Evolutionary conservation across 2,113 vertebrate genomes (phyloP).

Genomic region (Probosciger aterrimus): DNA sequence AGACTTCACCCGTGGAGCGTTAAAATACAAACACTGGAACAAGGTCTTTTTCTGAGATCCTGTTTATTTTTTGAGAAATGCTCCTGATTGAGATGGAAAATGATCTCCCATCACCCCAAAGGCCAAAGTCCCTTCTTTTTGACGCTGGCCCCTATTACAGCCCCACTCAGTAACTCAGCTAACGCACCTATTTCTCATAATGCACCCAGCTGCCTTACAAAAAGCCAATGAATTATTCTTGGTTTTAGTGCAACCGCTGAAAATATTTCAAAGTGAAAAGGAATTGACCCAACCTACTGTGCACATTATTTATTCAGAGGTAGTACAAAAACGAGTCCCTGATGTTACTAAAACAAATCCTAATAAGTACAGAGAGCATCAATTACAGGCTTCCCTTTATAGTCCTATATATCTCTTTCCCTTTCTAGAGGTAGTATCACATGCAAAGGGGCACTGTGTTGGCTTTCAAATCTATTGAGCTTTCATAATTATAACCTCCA

Average conservation of each 20-base stretch:
- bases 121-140: constrained; percentile 41
- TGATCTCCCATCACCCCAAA: constrained; percentile 31
- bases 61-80: constrained; percentile 45
- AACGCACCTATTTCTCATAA: constrained; percentile 44
- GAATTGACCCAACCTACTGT: constrained; percentile 73
- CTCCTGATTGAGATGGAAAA: constrained; percentile 58
- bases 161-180: constrained; percentile 30
- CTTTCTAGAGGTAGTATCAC: constrained; percentile 47
- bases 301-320: constrained; percentile 76
- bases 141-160: not conserved
- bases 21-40: constrained; percentile 1
- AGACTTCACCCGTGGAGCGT: not conserved
- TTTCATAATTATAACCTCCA: constrained; percentile 67
- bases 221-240: constrained; percentile 69
- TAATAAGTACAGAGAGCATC: constrained; percentile 66
- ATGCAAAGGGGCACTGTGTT: constrained; percentile 23
- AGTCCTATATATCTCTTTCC: constrained; percentile 58
- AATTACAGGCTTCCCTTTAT: constrained; percentile 66
- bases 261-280: constrained; percentile 70
- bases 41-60: not conserved
- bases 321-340: constrained; percentile 70
- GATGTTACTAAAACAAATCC: constrained; percentile 74
- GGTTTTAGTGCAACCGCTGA: constrained; percentile 40
- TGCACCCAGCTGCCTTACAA: constrained; percentile 38
- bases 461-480: constrained; percentile 60